These are phyloP conservation scores for Zele albiditarsus DNA, from an alignment of 2,888 invertebrate genomes.

Conservation along the genomic window DNA sequence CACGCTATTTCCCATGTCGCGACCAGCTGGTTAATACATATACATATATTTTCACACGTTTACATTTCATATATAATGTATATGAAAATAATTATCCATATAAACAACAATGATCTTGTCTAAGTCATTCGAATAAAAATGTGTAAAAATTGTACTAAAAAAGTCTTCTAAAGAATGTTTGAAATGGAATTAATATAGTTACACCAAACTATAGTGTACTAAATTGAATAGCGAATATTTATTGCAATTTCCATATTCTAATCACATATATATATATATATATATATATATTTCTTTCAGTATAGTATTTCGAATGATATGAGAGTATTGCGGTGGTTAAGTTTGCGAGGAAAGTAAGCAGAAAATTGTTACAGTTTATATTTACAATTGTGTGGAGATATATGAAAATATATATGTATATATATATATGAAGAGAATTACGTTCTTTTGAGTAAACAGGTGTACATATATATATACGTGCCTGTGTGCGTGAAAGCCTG, in stretches of 20 bases:
- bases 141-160: too few relatives aligned
- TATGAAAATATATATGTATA: background rate
- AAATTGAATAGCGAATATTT: background rate
- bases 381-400: background rate
- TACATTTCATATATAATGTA: background rate
- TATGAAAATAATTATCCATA: background rate
- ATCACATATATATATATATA: background rate
- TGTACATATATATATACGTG: background rate
- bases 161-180: too few relatives aligned
- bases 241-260: background rate
- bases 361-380: background rate
- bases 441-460: background rate
- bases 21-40: slow-evolving; percentile 58
- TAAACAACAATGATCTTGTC: background rate
- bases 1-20: slow-evolving; percentile 58
- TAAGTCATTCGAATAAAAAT: too few relatives aligned
- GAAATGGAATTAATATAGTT: too few relatives aligned
- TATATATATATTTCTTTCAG: too few relatives aligned
- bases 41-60: background rate
- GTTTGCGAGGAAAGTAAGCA: background rate
- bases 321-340: background rate
- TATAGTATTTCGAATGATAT: background rate
- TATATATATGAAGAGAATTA: background rate
- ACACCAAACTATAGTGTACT: too few relatives aligned
- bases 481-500: background rate